Percentiles rank a stretch among this genome's conserved stretches.
phyloP scores from a whole-genome alignment of 2,113 vertebrate species.

The Ictalurus punctatus region DNA sequence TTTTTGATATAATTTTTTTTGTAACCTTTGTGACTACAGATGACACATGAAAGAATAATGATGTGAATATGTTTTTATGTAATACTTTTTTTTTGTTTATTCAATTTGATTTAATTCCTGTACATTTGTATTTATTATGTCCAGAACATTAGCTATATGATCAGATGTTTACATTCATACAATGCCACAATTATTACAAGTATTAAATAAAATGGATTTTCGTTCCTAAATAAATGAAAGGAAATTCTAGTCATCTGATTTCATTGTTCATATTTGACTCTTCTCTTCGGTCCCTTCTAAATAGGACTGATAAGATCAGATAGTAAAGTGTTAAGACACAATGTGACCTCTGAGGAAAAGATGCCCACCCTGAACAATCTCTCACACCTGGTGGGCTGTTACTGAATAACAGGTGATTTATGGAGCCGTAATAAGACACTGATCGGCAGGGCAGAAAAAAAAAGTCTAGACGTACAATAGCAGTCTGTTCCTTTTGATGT shows the following conservation, averaged over 20 bases:
- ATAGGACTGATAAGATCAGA: slow-evolving; percentile 23
- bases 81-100: slow-evolving; percentile 5
- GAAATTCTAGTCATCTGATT: neutral
- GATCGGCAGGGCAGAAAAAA: slow-evolving; percentile 59
- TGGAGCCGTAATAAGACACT: slow-evolving; percentile 65
- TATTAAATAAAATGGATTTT: neutral
- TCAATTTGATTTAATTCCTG: slow-evolving; percentile 1
- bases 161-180: neutral
- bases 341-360: neutral
- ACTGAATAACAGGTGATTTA: slow-evolving; percentile 74
- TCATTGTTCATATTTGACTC: neutral
- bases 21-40: neutral
- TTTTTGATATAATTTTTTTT: slow-evolving; percentile 35
- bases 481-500: slow-evolving; percentile 67
- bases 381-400: slow-evolving; percentile 56
- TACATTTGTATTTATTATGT: neutral
- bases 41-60: neutral
- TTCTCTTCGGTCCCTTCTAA: neutral
- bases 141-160: neutral
- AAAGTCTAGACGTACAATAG: slow-evolving; percentile 66
- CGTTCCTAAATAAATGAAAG: neutral
- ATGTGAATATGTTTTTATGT: neutral
- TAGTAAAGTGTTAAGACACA: neutral
- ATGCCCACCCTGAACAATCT: slow-evolving; percentile 42
- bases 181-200: neutral